Percentiles rank a stretch among this genome's conserved stretches.
phyloP scores from a whole-genome alignment of 2,888 invertebrate genomes.

The Dascillus cervinus region DNA sequence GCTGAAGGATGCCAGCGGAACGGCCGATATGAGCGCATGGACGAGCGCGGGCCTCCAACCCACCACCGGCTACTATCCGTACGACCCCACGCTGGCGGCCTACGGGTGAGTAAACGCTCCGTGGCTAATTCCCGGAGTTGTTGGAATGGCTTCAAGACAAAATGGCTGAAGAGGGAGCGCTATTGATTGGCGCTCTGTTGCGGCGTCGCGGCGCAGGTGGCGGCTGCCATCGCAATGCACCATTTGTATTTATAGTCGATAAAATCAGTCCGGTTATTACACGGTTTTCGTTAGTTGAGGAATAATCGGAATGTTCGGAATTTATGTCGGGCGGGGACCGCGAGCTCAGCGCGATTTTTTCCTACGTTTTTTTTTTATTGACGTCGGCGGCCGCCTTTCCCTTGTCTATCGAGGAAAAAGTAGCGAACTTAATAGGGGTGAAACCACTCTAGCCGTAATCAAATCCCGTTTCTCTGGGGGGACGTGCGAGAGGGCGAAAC shows the following conservation, averaged over 20 bases:
- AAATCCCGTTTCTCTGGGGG: constrained; percentile 38
- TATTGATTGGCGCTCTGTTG: constrained; percentile 40
- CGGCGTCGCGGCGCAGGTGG: constrained; percentile 40
- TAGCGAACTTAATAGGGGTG: constrained; percentile 44
- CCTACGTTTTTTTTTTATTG: constrained; percentile 41
- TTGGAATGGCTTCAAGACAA: constrained; percentile 40
- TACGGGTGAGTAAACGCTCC: constrained; percentile 70
- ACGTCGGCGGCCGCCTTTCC: constrained; percentile 49
- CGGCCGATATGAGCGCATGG: constrained; percentile 88
- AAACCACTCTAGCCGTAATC: constrained; percentile 45
- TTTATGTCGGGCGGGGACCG: constrained; percentile 33
- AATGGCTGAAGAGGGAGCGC: constrained; percentile 42
- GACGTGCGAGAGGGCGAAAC: constrained; percentile 34
- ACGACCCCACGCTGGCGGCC: constrained; percentile 86
- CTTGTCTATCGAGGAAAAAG: constrained; percentile 46
- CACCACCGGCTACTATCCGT: constrained; percentile 86
- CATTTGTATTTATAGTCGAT: constrained; percentile 41
- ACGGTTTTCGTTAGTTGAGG: constrained; percentile 18
- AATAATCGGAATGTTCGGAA: too few relatives aligned
- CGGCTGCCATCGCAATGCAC: constrained; percentile 40
- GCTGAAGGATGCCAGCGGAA: constrained; percentile 71
- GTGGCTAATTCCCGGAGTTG: constrained; percentile 31
- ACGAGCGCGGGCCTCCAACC: constrained; percentile 85
- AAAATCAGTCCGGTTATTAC: constrained; percentile 36
- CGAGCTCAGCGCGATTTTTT: constrained; percentile 36